Percentiles rank a stretch among this genome's conserved stretches.
phyloP scores from a whole-genome alignment of 2,113 vertebrate species.

The Vulpes lagopus region DNA sequence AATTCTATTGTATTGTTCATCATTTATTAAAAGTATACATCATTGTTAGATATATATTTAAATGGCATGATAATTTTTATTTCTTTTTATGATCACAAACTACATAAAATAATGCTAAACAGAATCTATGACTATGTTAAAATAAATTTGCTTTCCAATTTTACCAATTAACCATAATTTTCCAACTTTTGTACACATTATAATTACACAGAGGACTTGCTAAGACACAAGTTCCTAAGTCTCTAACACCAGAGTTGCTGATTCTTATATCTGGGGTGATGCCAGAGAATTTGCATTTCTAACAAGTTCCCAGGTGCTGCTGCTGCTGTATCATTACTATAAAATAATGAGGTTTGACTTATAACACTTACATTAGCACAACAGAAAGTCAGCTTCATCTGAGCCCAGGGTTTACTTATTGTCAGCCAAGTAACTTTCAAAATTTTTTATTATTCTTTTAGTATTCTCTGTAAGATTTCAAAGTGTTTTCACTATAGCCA shows the following conservation, averaged over 20 bases:
- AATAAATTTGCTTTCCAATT: not conserved
- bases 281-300: not conserved
- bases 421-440: not conserved
- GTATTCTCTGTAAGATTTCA: not conserved
- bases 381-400: not conserved
- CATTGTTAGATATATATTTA: not conserved
- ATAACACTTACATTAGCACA: not conserved
- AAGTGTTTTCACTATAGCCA: not conserved
- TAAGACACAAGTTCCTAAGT: not conserved
- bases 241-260: not conserved
- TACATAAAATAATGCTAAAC: not conserved
- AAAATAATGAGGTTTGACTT: conserved; percentile 44
- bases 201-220: not conserved
- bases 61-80: not conserved
- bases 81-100: not conserved
- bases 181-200: not conserved
- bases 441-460: not conserved
- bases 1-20: not conserved
- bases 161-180: not conserved
- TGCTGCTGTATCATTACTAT: not conserved
- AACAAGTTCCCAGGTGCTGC: not conserved
- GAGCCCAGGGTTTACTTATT: not conserved
- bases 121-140: not conserved
- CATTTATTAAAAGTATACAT: not conserved
- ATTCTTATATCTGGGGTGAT: not conserved